These are phyloP conservation scores for Paralinhomoeus sp. DNA, from an alignment of 2,888 invertebrate genomes.

Conservation along the genomic window DNA sequence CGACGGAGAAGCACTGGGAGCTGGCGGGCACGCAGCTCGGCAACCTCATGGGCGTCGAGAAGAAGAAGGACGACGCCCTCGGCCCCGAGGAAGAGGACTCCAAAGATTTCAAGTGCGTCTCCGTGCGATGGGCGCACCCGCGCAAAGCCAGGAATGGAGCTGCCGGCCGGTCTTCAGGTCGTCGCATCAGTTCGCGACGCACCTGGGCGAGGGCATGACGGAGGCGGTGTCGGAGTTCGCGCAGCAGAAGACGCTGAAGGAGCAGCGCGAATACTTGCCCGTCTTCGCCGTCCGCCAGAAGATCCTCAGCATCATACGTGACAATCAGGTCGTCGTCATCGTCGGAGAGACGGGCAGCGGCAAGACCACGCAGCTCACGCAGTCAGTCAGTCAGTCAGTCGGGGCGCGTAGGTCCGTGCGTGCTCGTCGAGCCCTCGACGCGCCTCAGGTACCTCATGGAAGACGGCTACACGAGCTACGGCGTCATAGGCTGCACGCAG, in stretches of 20 bases:
- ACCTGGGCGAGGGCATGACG: conserved; percentile 41
- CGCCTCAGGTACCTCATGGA: conserved; percentile 94
- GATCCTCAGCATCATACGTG: conserved; percentile 29
- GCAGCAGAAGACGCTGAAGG: conserved; percentile 45
- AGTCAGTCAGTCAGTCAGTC: too few species aligned
- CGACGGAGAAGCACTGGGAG: conserved; percentile 95
- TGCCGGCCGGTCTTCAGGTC: too few species aligned
- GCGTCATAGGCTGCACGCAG: conserved; percentile 92
- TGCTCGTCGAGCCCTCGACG: too few species aligned
- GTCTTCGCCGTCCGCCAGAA: conserved; percentile 86
- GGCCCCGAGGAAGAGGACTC: conserved; percentile 8
- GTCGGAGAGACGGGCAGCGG: conserved; percentile 46
- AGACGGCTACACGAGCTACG: conserved; percentile 63
- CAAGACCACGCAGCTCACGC: conserved; percentile 90
- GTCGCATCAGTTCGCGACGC: conserved; percentile 86
- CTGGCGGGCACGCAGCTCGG: conserved; percentile 81
- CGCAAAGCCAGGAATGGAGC: too few species aligned
- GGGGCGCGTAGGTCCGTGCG: too few species aligned
- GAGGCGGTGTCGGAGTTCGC: conserved; percentile 51
- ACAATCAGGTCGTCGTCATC: conserved; percentile 41
- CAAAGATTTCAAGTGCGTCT: conserved; percentile 17
- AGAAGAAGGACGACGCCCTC: conserved; percentile 44
- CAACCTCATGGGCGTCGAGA: conserved; percentile 77
- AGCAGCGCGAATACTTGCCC: conserved; percentile 74
- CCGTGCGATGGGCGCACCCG: too few species aligned